Percentiles rank a stretch among this genome's conserved stretches.
These are phyloP conservation scores for Diachrysia chrysitis DNA, from an alignment of 2,888 invertebrate genomes.

Conservation along the genomic window DNA sequence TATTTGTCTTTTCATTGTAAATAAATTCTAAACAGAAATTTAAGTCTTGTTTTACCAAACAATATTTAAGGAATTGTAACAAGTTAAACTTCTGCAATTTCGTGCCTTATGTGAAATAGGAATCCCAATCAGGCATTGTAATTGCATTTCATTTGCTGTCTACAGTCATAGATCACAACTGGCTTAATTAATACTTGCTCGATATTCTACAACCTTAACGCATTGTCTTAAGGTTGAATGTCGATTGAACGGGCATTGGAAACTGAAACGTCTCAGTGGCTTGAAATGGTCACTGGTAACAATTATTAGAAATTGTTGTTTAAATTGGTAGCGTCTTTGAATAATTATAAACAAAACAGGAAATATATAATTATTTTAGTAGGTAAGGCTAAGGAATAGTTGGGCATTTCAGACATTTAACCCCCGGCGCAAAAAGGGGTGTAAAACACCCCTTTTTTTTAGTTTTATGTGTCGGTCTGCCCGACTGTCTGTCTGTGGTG, in stretches of 20 bases:
- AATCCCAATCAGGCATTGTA: conserved; percentile 35
- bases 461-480: no score
- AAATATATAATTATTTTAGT: no score
- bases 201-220: neutral
- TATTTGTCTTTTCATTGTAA: no score
- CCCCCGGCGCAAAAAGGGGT: no score
- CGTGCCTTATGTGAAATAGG: neutral
- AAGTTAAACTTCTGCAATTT: conserved; percentile 11
- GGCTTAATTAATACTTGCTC: neutral
- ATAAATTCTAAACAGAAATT: no score
- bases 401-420: no score
- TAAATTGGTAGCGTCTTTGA: neutral
- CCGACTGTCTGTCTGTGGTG: no score
- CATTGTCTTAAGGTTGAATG: conserved; percentile 8
- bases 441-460: no score
- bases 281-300: neutral
- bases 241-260: neutral
- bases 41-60: no score
- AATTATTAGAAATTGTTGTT: neutral
- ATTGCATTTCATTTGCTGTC: conserved; percentile 36
- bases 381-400: no score
- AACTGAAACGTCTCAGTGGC: neutral
- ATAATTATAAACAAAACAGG: neutral
- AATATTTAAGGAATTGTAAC: no score
- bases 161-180: conserved; percentile 18